Base-by-base conservation (phyloP, 2,888 invertebrate genomes). In the Perdita meconis region DNA sequence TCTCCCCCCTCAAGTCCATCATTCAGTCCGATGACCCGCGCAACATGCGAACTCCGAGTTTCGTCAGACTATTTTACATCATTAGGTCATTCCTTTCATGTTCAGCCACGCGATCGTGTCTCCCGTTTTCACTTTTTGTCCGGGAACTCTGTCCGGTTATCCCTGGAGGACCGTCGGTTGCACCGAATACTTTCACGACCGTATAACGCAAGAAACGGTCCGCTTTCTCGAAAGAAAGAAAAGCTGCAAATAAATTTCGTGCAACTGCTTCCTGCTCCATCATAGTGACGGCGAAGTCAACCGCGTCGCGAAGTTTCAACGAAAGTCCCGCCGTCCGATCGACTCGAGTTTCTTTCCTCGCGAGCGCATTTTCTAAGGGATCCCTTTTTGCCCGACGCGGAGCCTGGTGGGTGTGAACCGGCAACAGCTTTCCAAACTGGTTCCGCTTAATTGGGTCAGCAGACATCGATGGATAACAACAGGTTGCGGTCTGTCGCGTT, bases 391-490 rank as follows among this genome's bases (percentile, higher is more conserved):
- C 64, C 68, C 26, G 1, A 22, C 16, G 26, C n/a, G 44, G 56
- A 12, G n/a, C n/a, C 42, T 44, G 30, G 65, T 70, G 70, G 81
- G 55, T 66, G 74, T 78, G 51, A 56, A 38, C 63, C 66, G 6
- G 51, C 55, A 64, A 70, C 55, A 59, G 73, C 66, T 81, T 78
- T 78, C 50, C 50, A 55, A 74, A 74, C 64, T 74, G 67, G 70
- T 78, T 77, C 68, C 73, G 74, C 64, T 44, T 77, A 77, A 30
- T 74, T 50, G 34, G 63, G 67, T 19, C 60, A 44, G 36, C 53
- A 67, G 19, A 38, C 65, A 51, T 65, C 22, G 26, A 47, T 44
- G 56, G 42, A 36, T 65, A 81, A 81, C 64, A 80, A 61, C 78
- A 61, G 70, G 64, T 78, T 64, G 78, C 40, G 44, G 56, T 40